Percentiles rank a stretch among this genome's conserved stretches.
Conservation (phyloP, 2,797 vertebrate genomes). For the Tachyglossus aculeatus region DNA sequence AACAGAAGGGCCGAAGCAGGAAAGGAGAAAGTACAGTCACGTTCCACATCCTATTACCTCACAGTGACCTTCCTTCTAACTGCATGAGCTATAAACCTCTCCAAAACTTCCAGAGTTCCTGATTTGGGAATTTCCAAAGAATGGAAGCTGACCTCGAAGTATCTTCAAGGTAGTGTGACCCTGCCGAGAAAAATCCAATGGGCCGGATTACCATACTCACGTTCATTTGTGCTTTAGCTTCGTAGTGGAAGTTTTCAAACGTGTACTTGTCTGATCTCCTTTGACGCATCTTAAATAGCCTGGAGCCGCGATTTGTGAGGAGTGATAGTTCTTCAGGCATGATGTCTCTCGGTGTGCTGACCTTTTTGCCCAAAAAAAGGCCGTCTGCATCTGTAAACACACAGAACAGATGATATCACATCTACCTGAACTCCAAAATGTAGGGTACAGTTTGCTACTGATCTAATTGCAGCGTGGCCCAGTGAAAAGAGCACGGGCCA, state of each 20-base stretch:
- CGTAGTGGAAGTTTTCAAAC: constrained; percentile 88
- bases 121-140: too few species aligned
- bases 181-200: too few species aligned
- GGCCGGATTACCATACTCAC: too few species aligned
- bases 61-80: too few species aligned
- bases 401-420: not conserved
- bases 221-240: constrained; percentile 80
- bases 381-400: constrained; percentile 76
- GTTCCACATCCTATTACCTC: too few species aligned
- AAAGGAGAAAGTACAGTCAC: too few species aligned
- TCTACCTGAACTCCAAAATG: not conserved
- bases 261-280: constrained; percentile 95
- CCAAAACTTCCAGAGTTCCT: too few species aligned
- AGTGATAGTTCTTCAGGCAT: constrained; percentile 95
- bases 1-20: too few species aligned
- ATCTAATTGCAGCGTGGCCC: not conserved
- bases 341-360: constrained; percentile 91
- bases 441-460: not conserved
- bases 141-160: too few species aligned
- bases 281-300: constrained; percentile 95
- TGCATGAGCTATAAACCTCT: too few species aligned
- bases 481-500: too few species aligned
- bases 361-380: constrained; percentile 90
- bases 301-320: constrained; percentile 89
- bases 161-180: too few species aligned